phyloP scores from a whole-genome alignment of 2,888 invertebrate species.

The Oxycera nigricornis region DNA sequence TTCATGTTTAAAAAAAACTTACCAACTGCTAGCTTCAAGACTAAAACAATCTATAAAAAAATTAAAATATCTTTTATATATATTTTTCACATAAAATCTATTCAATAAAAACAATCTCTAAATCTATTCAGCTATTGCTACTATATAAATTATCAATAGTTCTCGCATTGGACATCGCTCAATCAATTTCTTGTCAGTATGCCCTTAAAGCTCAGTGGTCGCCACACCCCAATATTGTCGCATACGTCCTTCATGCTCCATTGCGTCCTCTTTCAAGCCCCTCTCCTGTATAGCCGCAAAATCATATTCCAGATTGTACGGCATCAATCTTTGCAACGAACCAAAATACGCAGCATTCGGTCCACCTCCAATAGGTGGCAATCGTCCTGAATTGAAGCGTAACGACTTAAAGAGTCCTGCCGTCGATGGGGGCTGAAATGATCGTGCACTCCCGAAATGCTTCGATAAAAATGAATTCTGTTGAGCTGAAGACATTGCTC shows the following conservation, averaged over 20 bases:
- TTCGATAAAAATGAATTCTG: constrained; percentile 69
- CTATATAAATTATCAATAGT: neutral
- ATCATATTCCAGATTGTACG: constrained; percentile 83
- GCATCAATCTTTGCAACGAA: constrained; percentile 82
- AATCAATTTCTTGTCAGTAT: neutral
- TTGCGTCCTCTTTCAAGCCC: constrained; percentile 69
- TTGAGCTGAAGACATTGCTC: constrained; percentile 53
- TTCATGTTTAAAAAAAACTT: no score
- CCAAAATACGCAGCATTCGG: constrained; percentile 89
- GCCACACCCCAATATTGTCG: constrained; percentile 92
- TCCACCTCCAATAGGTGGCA: constrained; percentile 68
- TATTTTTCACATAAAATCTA: neutral
- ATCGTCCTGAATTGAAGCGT: constrained; percentile 66
- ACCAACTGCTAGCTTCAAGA: neutral
- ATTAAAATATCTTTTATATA: neutral
- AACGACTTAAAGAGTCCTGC: constrained; percentile 64
- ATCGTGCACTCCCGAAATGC: constrained; percentile 81
- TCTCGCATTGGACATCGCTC: no score
- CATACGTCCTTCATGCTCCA: constrained; percentile 83
- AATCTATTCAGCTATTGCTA: neutral
- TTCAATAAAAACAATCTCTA: neutral
- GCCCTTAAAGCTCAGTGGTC: constrained; percentile 77
- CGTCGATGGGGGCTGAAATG: constrained; percentile 71
- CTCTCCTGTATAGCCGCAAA: constrained; percentile 84
- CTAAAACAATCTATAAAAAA: neutral